A percentile compares a stretch with the other conserved stretches of the same genome.
Evolutionary conservation across 1,140 invertebrate species (phyloP).

Genomic region (Drosophila repleta): DNA sequence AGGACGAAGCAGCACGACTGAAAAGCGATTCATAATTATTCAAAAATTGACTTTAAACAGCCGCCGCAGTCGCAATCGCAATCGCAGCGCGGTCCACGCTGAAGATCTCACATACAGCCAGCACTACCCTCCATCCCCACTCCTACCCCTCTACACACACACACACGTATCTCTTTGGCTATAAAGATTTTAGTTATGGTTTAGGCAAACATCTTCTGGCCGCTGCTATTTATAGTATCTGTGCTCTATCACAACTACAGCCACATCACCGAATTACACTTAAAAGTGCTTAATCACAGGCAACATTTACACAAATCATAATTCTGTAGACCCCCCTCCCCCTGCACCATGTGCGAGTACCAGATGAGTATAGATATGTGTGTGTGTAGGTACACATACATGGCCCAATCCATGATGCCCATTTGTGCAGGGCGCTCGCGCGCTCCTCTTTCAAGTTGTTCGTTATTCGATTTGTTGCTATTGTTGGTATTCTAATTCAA

Average conservation of each 20-base stretch:
- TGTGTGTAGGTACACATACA: neutral
- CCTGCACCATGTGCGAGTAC: neutral
- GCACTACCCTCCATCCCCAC: too few relatives aligned
- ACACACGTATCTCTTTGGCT: constrained; percentile 41
- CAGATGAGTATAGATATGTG: constrained; percentile 7
- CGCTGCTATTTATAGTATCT: constrained; percentile 62
- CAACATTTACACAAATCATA: constrained; percentile 80
- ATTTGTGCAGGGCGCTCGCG: constrained; percentile 20
- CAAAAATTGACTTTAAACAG: constrained; percentile 79
- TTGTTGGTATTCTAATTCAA: constrained; percentile 13
- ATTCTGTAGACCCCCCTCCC: constrained; percentile 27
- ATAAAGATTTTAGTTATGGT: constrained; percentile 80
- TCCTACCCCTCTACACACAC: neutral
- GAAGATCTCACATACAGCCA: constrained; percentile 39
- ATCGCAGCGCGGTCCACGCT: constrained; percentile 19
- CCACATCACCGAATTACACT: constrained; percentile 61
- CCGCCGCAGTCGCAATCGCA: constrained; percentile 44
- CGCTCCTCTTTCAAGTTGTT: constrained; percentile 56
- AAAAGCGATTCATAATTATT: constrained; percentile 82
- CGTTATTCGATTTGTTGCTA: constrained; percentile 47
- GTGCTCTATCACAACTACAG: constrained; percentile 32
- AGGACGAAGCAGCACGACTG: constrained; percentile 30
- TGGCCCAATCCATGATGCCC: constrained; percentile 32
- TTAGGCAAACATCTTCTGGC: constrained; percentile 53
- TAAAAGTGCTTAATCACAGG: constrained; percentile 78